phyloP scores from a whole-genome alignment of 2,797 vertebrate genomes.

The Dicrostonyx torquatus region DNA sequence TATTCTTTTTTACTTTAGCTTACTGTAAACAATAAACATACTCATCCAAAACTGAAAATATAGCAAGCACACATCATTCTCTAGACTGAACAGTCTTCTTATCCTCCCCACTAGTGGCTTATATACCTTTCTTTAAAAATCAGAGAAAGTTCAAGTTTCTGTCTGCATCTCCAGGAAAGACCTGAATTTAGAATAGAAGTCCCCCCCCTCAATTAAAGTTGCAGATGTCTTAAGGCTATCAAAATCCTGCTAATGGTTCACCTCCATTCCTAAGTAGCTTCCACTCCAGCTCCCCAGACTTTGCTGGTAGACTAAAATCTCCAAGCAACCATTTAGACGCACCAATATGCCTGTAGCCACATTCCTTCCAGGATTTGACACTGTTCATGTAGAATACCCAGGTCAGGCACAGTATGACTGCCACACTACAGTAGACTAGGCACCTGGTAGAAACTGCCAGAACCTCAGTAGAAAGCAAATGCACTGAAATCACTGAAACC shows the following conservation, averaged over 20 bases:
- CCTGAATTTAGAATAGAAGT: background rate
- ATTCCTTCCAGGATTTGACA: background rate
- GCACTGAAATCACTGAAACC: background rate
- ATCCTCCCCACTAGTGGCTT: background rate
- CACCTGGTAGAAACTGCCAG: background rate
- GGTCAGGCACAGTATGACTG: background rate
- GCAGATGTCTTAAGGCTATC: background rate
- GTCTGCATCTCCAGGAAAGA: background rate
- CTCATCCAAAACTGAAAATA: background rate
- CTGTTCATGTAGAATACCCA: background rate
- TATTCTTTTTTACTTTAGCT: background rate
- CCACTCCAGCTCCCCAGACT: background rate
- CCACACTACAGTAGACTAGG: background rate
- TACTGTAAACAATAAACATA: background rate
- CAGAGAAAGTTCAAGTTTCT: background rate
- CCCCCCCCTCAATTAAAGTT: background rate
- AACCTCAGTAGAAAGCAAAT: background rate
- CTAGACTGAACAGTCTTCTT: background rate
- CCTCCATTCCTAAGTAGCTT: background rate
- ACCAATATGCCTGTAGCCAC: background rate
- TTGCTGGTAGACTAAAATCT: background rate
- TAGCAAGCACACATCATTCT: background rate
- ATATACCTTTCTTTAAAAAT: background rate
- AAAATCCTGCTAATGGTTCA: background rate
- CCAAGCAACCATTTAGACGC: background rate